Conservation (phyloP, 37 sponge, comb jelly and placozoan genomes). For the Ephydatia muelleri region DNA sequence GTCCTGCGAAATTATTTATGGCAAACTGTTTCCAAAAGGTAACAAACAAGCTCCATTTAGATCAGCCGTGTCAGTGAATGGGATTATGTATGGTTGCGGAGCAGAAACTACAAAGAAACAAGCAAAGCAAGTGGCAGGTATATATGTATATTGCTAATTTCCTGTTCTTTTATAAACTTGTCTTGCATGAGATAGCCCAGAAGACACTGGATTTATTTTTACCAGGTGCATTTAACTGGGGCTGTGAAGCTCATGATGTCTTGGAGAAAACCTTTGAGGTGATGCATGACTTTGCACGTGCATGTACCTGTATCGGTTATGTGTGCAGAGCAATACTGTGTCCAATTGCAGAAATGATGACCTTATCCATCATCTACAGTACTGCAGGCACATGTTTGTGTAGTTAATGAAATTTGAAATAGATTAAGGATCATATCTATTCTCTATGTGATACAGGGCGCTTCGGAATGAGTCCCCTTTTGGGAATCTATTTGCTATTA, state of each 20-base stretch:
- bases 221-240: slow-evolving; percentile 17
- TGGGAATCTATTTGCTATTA: no score
- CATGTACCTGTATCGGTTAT: background rate
- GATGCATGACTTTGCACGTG: background rate
- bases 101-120: slow-evolving; percentile 34
- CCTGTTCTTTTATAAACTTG: background rate
- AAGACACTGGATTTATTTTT: slow-evolving; percentile 30
- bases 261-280: slow-evolving; percentile 9
- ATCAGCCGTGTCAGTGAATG: slow-evolving; percentile 26
- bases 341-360: no score
- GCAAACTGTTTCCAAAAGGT: background rate
- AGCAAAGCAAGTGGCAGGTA: slow-evolving; percentile 58
- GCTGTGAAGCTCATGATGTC: no score
- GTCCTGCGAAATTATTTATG: no score
- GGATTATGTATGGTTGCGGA: slow-evolving; percentile 39
- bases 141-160: background rate
- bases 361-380: no score
- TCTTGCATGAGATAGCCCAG: slow-evolving; percentile 17
- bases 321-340: background rate
- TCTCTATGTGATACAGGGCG: no score
- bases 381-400: no score
- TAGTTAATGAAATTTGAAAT: no score
- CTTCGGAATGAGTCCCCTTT: no score
- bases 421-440: no score
- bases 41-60: slow-evolving; percentile 7